Conservation (phyloP, 2,797 vertebrate genomes). For the Sphaeramia orbicularis region DNA sequence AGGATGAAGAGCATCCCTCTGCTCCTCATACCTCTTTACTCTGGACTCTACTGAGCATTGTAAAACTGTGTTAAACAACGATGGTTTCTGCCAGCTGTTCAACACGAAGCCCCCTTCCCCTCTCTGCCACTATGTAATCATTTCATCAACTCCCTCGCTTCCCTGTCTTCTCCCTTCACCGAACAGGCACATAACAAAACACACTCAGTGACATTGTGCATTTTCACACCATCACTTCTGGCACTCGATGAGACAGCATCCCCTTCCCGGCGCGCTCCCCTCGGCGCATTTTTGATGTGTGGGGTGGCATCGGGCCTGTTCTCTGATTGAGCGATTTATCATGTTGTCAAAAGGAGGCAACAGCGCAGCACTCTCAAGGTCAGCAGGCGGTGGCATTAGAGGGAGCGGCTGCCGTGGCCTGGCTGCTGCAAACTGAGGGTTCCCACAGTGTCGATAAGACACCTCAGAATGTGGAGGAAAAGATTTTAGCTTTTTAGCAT, state of each 20-base stretch:
- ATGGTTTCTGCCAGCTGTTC: constrained; percentile 80
- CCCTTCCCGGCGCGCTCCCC: constrained; percentile 69
- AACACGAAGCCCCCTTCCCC: constrained; percentile 66
- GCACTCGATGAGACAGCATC: constrained; percentile 78
- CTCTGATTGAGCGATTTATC: constrained; percentile 87
- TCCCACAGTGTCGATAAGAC: constrained; percentile 44
- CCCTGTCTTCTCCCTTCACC: constrained; percentile 83
- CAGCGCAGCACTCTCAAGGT: constrained; percentile 83
- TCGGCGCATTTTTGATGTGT: constrained; percentile 74
- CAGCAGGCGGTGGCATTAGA: constrained; percentile 79
- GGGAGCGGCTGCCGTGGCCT: constrained; percentile 58
- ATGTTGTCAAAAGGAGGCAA: constrained; percentile 83
- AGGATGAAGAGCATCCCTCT: constrained; percentile 70
- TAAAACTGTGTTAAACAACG: constrained; percentile 84
- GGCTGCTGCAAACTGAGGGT: constrained; percentile 53
- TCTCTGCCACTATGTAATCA: constrained; percentile 86
- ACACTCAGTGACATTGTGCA: constrained; percentile 86
- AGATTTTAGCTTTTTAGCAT: constrained; percentile 34
- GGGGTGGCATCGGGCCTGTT: constrained; percentile 69
- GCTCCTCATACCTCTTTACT: constrained; percentile 49
- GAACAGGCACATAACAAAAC: constrained; percentile 86
- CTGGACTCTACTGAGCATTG: constrained; percentile 75
- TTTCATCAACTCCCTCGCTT: constrained; percentile 87
- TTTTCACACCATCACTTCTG: constrained; percentile 85
- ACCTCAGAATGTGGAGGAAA: constrained; percentile 28